Base-by-base conservation (phyloP, 2,888 invertebrate genomes). In the Drosophila melanosoma region DNA sequence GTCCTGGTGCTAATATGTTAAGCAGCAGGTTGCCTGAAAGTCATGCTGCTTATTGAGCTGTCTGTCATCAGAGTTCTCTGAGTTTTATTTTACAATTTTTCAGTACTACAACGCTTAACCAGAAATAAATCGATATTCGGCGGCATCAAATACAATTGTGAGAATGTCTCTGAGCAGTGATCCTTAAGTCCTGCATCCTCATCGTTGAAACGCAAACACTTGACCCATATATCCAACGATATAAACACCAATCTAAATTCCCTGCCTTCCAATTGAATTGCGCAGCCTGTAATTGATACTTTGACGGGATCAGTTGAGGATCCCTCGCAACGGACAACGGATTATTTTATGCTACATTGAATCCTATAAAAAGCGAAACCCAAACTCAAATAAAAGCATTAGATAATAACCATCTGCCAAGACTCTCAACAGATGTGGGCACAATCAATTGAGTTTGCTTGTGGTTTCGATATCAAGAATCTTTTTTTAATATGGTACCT, bases 1-100 rank as follows among this genome's bases (percentile, higher is more conserved):
- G 71, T 85, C 76, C 88, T 76, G 77, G 85, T 86, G 86, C 90
- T 86, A 90, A 90, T 87, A 90, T 87, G 90, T 73, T 90, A 74
- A 87, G 42, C 86, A 86, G 90, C 90, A 87, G 90, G 86, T 72
- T 69, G 61, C 51, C 82, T 57, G 10, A 45, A 58, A 65, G 42
- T 63, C 63, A 15, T 53, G 66, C 75, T 65, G 64, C 42, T 65
- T 40, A 66, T 58, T 66, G 63, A 59, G 69, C 79, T 84, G 87
- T 84, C 79, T 84, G 87, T 84, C 80, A 64, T 38, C 74, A 17
- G 29, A 23, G 29, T 67, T 20, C 42, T 51, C 32, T 2, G 29
- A 40, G 61, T 48, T 58, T 54, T 38, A 10, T 48, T 77, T 72
- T 68, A 42, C 48, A 40, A 29, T 51, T 65, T 49, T 48, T 40